Percentiles rank a stretch among this genome's conserved stretches.
Evolutionary conservation across 2,797 vertebrate species (phyloP).

Genomic region (Gephyroberyx darwinii): DNA sequence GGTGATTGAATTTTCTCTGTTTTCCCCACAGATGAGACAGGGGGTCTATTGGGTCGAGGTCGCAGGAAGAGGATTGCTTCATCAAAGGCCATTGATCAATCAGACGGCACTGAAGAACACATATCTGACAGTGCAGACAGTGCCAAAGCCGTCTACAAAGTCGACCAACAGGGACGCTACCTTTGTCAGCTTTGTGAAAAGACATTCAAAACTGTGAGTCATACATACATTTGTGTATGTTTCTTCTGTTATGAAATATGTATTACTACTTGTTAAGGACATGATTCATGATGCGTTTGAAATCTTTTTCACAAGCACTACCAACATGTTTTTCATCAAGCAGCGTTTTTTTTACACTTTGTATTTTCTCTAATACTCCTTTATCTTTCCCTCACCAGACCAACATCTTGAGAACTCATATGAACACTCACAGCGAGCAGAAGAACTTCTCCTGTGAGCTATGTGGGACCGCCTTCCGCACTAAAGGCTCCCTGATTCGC

Average conservation of each 20-base stretch:
- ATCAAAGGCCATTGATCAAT: constrained; percentile 53
- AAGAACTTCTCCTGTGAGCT: constrained; percentile 96
- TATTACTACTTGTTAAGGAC: background rate
- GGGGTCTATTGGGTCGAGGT: constrained; percentile 52
- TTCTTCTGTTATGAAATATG: background rate
- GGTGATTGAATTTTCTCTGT: background rate
- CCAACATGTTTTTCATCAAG: background rate
- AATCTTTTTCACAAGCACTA: background rate
- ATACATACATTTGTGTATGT: background rate
- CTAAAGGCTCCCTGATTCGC: constrained; percentile 96
- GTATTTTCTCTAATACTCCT: rapidly evolving
- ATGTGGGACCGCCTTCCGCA: constrained; percentile 92
- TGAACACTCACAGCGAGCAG: constrained; percentile 94
- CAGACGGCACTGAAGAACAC: constrained; percentile 52
- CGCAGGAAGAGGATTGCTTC: constrained; percentile 68
- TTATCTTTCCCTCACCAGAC: constrained; percentile 74
- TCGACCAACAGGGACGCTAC: constrained; percentile 90
- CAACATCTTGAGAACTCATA: constrained; percentile 96
- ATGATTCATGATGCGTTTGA: background rate
- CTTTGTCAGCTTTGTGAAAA: constrained; percentile 92
- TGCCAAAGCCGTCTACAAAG: constrained; percentile 82
- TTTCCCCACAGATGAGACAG: constrained; percentile 59
- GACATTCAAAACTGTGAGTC: constrained; percentile 94
- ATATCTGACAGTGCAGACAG: constrained; percentile 69
- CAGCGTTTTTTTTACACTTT: background rate